These are phyloP conservation scores for Drosophila carrolli DNA, from an alignment of 1,140 invertebrate genomes.

Conservation along the genomic window DNA sequence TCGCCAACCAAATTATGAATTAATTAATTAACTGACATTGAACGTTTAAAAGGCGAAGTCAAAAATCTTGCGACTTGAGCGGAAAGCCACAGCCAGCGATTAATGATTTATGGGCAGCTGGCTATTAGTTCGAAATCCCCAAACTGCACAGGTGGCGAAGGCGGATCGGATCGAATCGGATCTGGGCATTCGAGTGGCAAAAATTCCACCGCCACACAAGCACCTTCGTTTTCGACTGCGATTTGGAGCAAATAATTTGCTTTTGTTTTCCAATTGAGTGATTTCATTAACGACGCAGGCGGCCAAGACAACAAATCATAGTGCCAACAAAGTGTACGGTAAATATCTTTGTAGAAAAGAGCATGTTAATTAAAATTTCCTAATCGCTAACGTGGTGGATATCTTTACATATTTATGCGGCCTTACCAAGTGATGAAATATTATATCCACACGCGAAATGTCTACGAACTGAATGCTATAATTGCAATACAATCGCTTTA, in stretches of 20 bases:
- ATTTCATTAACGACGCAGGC: slow-evolving; percentile 48
- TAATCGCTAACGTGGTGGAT: neutral
- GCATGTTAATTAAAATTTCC: slow-evolving; percentile 31
- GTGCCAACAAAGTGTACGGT: slow-evolving; percentile 6
- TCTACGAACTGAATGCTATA: neutral
- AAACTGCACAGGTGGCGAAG: slow-evolving; percentile 29
- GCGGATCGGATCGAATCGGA: slow-evolving; percentile 2
- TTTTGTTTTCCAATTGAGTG: slow-evolving; percentile 72
- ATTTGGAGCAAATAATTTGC: slow-evolving; percentile 75
- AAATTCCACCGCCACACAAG: slow-evolving; percentile 25
- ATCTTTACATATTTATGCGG: slow-evolving; percentile 4
- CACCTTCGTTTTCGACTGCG: slow-evolving; percentile 46
- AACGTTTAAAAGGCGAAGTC: slow-evolving; percentile 27
- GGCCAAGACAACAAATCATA: neutral
- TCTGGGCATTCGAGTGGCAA: slow-evolving; percentile 52
- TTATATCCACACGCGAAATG: neutral
- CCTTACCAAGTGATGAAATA: slow-evolving; percentile 9
- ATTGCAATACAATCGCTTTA: slow-evolving; percentile 17
- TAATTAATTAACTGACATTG: slow-evolving; percentile 63
- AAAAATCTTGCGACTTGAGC: slow-evolving; percentile 10
- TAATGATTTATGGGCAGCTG: slow-evolving; percentile 50
- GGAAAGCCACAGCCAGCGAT: slow-evolving; percentile 29
- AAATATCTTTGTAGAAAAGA: slow-evolving; percentile 8
- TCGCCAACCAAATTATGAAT: slow-evolving; percentile 42
- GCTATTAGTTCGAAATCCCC: slow-evolving; percentile 9